Conservation (phyloP, 2,113 vertebrate genomes). For the Crotalus tigris region DNA sequence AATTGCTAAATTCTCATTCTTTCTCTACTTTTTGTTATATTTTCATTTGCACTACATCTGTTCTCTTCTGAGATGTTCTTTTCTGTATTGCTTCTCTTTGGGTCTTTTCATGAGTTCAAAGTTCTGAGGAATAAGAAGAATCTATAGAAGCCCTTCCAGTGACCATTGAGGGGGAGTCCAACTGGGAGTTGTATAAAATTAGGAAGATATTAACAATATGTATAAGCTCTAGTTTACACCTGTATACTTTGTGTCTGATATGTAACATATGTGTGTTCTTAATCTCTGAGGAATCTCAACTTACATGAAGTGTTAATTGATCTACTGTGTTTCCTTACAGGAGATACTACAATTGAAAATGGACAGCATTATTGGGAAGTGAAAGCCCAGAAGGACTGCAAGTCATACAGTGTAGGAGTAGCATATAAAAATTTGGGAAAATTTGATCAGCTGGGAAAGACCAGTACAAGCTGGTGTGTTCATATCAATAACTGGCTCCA, state of each 20-base stretch:
- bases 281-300: neutral
- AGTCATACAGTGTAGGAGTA: slow-evolving; percentile 87
- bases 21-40: neutral
- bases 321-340: slow-evolving; percentile 63
- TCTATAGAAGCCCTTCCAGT: neutral
- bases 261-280: neutral
- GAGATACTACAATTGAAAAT: slow-evolving; percentile 79
- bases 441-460: slow-evolving; percentile 92
- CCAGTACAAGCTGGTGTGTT: slow-evolving; percentile 86
- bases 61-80: neutral
- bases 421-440: slow-evolving; percentile 85
- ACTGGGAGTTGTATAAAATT: neutral
- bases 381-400: slow-evolving; percentile 86
- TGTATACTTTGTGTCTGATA: neutral
- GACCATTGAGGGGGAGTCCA: neutral
- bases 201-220: neutral
- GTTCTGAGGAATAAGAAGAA: neutral
- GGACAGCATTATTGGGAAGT: slow-evolving; percentile 95
- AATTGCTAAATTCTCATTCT: neutral
- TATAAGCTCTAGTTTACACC: neutral
- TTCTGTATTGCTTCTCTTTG: neutral
- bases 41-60: neutral
- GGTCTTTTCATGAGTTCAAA: neutral
- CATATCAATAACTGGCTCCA: slow-evolving; percentile 94
- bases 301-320: neutral